Base-by-base conservation (phyloP, 1,140 invertebrate genomes). In the Drosophila yakuba region DNA sequence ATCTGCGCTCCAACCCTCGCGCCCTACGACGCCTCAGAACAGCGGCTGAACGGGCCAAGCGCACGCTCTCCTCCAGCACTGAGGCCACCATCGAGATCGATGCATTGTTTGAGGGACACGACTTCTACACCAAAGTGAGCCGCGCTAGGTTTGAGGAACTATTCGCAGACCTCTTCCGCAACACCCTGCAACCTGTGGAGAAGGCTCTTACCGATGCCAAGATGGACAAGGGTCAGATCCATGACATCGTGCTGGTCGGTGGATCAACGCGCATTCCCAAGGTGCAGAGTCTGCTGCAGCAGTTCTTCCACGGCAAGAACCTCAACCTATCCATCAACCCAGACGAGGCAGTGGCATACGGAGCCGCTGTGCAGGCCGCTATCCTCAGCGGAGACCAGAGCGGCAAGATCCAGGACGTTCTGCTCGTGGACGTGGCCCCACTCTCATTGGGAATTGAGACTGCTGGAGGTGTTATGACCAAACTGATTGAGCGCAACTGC, bases 111-210 rank as follows among this genome's bases (percentile, higher is more conserved):
- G 95, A 96, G 68, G 95, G 96, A 2, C 93, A 96, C 14, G 97
- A 98, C 91, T 97, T 97, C 92, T 97, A 97, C 92, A 96, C 96
- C 0, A 96, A 95, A 88, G 95, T 98, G 35, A 96, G 96, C 14
- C 94, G 97, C 77, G 97, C 97, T 10, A 93, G 96, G 45, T 97
- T 97, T 89, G 97, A 98, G 93, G 97, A 97, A 92, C 92, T 98
- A 17, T 96, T 96, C 91, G 95, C 95, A 50, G 97, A 98, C 93
- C 93, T 98, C 36, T 96, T 96, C 92, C 92, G 94, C 57, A 91
- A 93, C 5, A 96, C 96, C 6, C 80, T 96, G 39, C 93, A 93
- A 28, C 96, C 96, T 0, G 95, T 96, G 3, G 95, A 96, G 78
- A 97, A 91, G 93, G 95, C 94, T 41, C 89, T 97, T 47, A 93